Conservation (phyloP, 2,888 invertebrate genomes). For the Pristionchus fissidentatus region DNA sequence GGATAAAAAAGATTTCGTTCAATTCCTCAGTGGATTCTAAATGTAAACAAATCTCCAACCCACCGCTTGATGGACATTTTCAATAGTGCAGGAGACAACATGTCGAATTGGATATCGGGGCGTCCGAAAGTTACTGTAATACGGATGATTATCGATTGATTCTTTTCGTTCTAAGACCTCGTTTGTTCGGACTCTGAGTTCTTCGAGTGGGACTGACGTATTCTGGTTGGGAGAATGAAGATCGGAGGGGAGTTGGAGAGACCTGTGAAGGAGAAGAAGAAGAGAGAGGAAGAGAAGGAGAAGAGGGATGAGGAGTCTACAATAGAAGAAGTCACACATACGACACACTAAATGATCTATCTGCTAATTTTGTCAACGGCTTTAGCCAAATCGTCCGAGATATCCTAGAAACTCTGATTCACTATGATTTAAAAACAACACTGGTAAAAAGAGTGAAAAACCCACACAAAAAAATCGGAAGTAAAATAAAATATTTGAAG, state of each 20-base stretch:
- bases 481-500: too few relatives aligned
- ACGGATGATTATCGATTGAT: neutral
- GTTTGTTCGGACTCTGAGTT: neutral
- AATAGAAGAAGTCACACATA: too few relatives aligned
- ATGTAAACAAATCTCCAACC: neutral
- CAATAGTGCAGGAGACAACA: conserved; percentile 39
- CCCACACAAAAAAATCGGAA: too few relatives aligned
- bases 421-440: too few relatives aligned
- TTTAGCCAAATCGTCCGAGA: too few relatives aligned
- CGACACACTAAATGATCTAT: too few relatives aligned
- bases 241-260: neutral
- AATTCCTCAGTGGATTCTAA: neutral
- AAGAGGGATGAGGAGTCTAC: too few relatives aligned
- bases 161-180: neutral
- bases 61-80: conserved; percentile 43
- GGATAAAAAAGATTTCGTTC: too few relatives aligned
- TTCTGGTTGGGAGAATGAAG: neutral
- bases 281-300: neutral
- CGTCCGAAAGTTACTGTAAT: conserved; percentile 43
- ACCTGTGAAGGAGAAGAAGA: too few relatives aligned
- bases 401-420: too few relatives aligned
- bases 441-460: too few relatives aligned
- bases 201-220: conserved; percentile 1
- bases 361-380: too few relatives aligned
- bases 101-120: conserved; percentile 21